These are phyloP conservation scores for Keiferia lycopersicella DNA, from an alignment of 2,888 invertebrate genomes.

Conservation along the genomic window DNA sequence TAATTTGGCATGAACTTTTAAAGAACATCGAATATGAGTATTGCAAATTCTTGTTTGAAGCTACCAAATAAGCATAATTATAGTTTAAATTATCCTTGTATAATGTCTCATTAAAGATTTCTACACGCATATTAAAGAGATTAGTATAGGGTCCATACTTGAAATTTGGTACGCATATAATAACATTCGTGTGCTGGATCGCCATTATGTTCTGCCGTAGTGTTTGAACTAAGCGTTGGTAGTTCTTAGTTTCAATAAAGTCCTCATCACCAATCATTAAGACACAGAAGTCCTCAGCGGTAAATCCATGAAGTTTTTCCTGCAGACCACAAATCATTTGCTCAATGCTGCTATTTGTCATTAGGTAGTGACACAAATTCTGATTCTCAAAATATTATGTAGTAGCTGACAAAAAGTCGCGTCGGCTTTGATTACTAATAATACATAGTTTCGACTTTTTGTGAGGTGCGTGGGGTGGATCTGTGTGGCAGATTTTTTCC, in stretches of 20 bases:
- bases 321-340: neutral
- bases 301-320: slow-evolving; percentile 22
- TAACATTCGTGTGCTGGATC: slow-evolving; percentile 25
- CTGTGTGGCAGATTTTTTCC: too few relatives aligned
- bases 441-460: too few relatives aligned
- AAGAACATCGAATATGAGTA: neutral
- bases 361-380: neutral
- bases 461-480: too few relatives aligned
- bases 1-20: neutral
- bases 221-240: too few relatives aligned
- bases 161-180: slow-evolving; percentile 24
- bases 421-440: too few relatives aligned
- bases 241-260: slow-evolving; percentile 23
- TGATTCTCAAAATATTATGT: neutral
- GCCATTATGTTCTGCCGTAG: slow-evolving; percentile 4
- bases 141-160: slow-evolving; percentile 18
- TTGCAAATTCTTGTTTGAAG: neutral
- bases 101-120: neutral
- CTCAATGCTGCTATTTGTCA: neutral
- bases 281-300: slow-evolving; percentile 24
- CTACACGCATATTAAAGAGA: slow-evolving; percentile 2
- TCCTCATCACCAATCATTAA: slow-evolving; percentile 25
- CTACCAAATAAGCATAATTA: slow-evolving; percentile 3
- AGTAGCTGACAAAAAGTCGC: neutral
- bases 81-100: neutral